Evolutionary conservation across 2,888 invertebrate species (phyloP).

Genomic region (Tetrapedia diversipes): DNA sequence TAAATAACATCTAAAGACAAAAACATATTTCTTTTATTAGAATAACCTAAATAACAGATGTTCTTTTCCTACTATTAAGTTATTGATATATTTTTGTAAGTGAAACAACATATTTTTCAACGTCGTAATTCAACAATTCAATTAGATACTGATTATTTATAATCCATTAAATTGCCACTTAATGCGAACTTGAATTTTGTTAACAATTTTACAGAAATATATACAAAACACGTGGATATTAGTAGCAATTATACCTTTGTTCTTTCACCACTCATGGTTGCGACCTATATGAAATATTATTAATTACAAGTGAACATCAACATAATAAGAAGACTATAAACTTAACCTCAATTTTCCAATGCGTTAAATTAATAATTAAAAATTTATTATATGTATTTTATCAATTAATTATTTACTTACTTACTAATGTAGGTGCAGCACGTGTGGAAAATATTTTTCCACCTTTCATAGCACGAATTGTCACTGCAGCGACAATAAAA

Average conservation of each 20-base stretch:
- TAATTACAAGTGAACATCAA: background rate
- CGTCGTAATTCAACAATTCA: background rate
- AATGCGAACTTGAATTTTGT: background rate
- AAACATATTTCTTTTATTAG: background rate
- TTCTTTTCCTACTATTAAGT: background rate
- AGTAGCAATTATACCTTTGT: background rate
- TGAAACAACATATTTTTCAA: background rate
- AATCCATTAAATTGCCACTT: background rate
- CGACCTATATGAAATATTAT: background rate
- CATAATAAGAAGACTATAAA: background rate
- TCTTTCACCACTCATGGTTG: too few relatives aligned
- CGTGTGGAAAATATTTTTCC: conserved; percentile 91
- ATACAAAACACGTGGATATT: background rate
- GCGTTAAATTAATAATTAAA: background rate
- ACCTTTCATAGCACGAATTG: conserved; percentile 93
- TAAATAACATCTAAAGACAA: background rate
- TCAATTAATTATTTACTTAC: conserved; percentile 70
- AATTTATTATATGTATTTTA: background rate
- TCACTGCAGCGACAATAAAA: conserved; percentile 92
- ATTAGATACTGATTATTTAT: background rate
- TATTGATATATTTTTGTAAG: background rate
- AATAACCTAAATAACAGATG: background rate
- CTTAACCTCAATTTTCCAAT: background rate
- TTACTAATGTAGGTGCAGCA: conserved; percentile 91
- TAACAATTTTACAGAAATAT: background rate